Base-by-base conservation (phyloP, 2,797 vertebrate species). In the Falco peregrinus region DNA sequence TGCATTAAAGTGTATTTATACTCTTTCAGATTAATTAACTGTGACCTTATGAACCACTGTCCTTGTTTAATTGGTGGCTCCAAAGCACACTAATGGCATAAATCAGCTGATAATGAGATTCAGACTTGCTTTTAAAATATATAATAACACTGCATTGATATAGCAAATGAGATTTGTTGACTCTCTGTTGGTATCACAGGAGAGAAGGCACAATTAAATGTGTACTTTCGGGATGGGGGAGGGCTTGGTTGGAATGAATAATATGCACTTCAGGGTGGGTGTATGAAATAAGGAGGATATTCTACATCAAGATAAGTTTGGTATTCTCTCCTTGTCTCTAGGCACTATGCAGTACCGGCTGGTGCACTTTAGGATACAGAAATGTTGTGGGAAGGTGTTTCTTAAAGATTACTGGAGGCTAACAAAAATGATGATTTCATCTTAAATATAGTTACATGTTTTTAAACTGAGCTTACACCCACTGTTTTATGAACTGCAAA, bases 51-150 rank as follows among this genome's bases (percentile, higher is more conserved):
- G 97, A 98, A 98, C 97, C 98, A 98, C 98, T 99, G 98, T 98
- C 98, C 98, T 98, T 98, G 98, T 98, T 98, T 99, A 98, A 98
- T 99, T 99, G 98, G 98, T 98, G 98, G 97, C 97, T 98, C 97
- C 96, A 97, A 98, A 98, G 97, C 97, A 95, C 96, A 97, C 97
- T 98, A 99, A 98, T 99, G 98, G 98, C 98, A 97, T 98, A 99
- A 99, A 99, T 99, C 98, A 98, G 91, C 98, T 98, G 97, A 98
- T 99, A 99, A 99, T 99, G 98, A 99, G 98, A 98, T 98, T 98
- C 97, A 98, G 97, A 98, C 96, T 98, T 99, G 98, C 98, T 98
- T 98, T 98, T 98, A 98, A 98, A 98, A 98, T 97, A 98, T 97
- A 97, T 98, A 98, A 98, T 97, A 97, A 96, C 94, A 95, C 54